Base-by-base conservation (phyloP, 1,140 invertebrate species). In the Lasioglossum baleicum region DNA sequence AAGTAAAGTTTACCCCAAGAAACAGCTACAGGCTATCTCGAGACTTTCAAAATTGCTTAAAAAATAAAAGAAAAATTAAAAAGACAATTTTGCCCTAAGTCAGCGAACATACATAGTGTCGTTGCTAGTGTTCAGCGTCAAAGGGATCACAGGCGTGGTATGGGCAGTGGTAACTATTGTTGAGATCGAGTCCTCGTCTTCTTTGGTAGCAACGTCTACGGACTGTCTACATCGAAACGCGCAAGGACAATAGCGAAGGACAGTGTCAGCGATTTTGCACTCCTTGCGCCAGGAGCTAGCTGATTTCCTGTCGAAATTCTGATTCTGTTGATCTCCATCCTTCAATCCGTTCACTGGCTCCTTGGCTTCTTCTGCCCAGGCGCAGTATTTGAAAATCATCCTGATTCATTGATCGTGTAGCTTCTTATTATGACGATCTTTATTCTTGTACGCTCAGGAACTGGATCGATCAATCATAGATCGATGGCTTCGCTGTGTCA, bases 171-270 rank as follows among this genome's bases (percentile, higher is more conserved):
- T 83, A 0, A 82, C 75, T 53, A 85, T 83, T 7, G 87, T 81
- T 10, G 83, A 85, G 2, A 80, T 58, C 17, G 86, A 83, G 15
- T 66, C 65, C 60, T 86, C 80, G 0, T 88, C 74, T 6, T 81
- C 73, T 0, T 22, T 67, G 6, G 17, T 69, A 15, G 22, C 79
- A 17, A 92, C 77, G 17, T 87, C 92, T 42, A 92, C 87, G 4
- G 91, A 76, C 40, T 83, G 86, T 71, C 92, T 82, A 60, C 89
- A 91, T 5, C 92, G 88, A 78, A 93, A 93, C 20, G 89, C 84
- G 64, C 92, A 93, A 1, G 92, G 92, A 44, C 92, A 93, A 66
- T 92, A 93, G 31, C 88, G 89, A 15, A 93, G 86, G 74, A 92
- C 80, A 53, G 82, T 86, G 13, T 88, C 82, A 10, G 87, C 80